phyloP scores from a whole-genome alignment of 1,140 invertebrate species.

The Diachasma alloeum region DNA sequence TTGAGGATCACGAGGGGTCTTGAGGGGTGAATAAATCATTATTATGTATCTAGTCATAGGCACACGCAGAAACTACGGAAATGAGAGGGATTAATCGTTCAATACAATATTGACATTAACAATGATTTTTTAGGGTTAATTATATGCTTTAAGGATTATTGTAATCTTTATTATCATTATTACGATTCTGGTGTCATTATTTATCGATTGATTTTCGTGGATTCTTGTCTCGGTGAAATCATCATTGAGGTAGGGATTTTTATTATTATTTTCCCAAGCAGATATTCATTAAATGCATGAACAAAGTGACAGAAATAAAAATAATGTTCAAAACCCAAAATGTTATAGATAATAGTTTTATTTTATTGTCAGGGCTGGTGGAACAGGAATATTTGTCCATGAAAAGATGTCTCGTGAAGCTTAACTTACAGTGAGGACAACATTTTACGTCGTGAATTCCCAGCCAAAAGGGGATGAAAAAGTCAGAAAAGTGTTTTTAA shows the following conservation, averaged over 20 bases:
- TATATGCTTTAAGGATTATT: background rate
- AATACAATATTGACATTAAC: conserved; percentile 7
- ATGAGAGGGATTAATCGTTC: conserved; percentile 26
- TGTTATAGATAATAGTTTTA: background rate
- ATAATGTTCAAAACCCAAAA: conserved; percentile 23
- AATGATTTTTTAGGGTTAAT: conserved; percentile 6
- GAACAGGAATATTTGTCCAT: no score
- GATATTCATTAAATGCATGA: background rate
- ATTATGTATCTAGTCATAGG: conserved; percentile 55
- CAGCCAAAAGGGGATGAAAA: no score
- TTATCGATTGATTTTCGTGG: background rate
- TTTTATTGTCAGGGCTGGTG: no score
- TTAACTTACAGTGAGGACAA: no score
- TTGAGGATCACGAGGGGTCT: background rate
- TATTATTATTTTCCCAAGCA: background rate
- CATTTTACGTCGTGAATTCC: no score
- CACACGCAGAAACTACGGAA: conserved; percentile 22
- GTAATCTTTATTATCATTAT: conserved; percentile 9
- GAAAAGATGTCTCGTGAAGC: no score
- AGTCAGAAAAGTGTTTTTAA: no score
- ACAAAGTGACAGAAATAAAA: background rate
- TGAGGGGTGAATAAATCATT: conserved; percentile 38
- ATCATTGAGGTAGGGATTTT: background rate
- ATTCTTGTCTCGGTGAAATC: background rate
- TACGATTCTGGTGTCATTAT: background rate